Evolutionary conservation across 2,888 invertebrate genomes (phyloP), one percentile per base, ranked within the genome.

Genomic region (Lysandra bellargus): DNA sequence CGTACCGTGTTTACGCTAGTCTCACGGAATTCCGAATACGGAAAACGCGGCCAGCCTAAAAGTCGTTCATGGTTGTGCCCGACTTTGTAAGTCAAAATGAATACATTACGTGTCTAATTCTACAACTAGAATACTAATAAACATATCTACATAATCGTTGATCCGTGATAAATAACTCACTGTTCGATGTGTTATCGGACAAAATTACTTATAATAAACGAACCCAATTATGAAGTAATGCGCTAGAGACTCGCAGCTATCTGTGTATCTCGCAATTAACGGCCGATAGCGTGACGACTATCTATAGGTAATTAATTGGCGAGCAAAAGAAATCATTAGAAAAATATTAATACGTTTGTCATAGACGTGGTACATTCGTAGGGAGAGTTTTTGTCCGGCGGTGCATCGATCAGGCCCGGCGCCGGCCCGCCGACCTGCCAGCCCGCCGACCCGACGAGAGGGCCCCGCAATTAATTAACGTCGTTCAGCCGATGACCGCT

Each of bases 381-480:
- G 49, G 14, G 49, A 57, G 49, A 53, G 23, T 76, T 76, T 76
- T 76, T 76, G 76, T 53, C 57, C 30, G 75, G 44, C 49, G 49
- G 49, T 49, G 30, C 75, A 23, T 75, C 49, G 69, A 69, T 69
- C 69, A 69, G 69, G 33, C 33, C 69, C 14, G 69, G 69, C 33
- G 69, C 69, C 69, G 69, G 14, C 33, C 33, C 33, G 12, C 69
- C 69, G 69, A 30, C 69, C 12, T 17, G 79, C 69, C 69, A 14
- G 5, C 69, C 33, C 33, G 12, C 69, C 69, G 69, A 30, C 69
- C 23, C 40, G 79, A 61, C 75, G 61, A 44, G 73, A 76, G 79
- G 79, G 79, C 60, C 75, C 80, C 40, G 80, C 80, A 80, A 82
- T 82, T 82, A 83, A 82, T 83, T 81, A 82, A 80, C 78, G 80